A percentile compares a stretch with the other conserved stretches of the same genome.
These are phyloP conservation scores for Mechanitis messenoides DNA, from an alignment of 2,888 invertebrate species.

Conservation along the genomic window DNA sequence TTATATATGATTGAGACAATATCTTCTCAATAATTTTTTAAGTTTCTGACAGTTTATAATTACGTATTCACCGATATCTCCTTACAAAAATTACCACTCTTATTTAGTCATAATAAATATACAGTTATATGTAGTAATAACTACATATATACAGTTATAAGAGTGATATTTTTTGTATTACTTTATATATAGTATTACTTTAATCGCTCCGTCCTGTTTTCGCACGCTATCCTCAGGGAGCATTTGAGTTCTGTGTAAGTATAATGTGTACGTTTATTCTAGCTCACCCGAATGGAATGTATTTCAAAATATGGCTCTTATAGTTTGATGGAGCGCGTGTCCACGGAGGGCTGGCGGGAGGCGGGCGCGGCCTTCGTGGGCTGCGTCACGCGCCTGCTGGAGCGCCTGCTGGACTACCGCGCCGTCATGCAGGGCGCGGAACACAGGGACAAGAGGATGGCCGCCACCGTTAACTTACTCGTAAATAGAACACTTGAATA, in stretches of 20 bases:
- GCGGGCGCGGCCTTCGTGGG: constrained; percentile 94
- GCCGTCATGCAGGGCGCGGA: constrained; percentile 97
- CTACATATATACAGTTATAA: background rate
- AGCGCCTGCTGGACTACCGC: constrained; percentile 93
- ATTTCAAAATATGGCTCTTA: background rate
- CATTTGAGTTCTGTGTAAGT: constrained; percentile 96
- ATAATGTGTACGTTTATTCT: constrained; percentile 31
- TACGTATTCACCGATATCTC: too few species aligned
- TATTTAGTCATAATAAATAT: too few species aligned
- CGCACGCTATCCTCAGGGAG: constrained; percentile 80
- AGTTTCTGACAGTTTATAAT: too few species aligned
- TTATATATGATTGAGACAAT: too few species aligned
- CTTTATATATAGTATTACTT: background rate
- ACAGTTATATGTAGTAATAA: background rate
- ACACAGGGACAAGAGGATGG: constrained; percentile 96
- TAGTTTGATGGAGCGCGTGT: constrained; percentile 90
- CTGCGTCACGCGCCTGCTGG: constrained; percentile 91
- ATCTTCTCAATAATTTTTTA: too few species aligned
- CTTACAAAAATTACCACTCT: too few species aligned
- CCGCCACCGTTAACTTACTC: constrained; percentile 95
- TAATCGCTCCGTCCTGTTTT: constrained; percentile 29
- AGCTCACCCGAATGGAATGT: background rate
- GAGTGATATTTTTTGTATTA: too few species aligned
- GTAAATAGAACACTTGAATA: constrained; percentile 62
- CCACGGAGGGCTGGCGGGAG: constrained; percentile 92